A percentile compares a stretch with the other conserved stretches of the same genome.
Conservation (phyloP, 1,140 invertebrate genomes). For the Augochlora pura region DNA sequence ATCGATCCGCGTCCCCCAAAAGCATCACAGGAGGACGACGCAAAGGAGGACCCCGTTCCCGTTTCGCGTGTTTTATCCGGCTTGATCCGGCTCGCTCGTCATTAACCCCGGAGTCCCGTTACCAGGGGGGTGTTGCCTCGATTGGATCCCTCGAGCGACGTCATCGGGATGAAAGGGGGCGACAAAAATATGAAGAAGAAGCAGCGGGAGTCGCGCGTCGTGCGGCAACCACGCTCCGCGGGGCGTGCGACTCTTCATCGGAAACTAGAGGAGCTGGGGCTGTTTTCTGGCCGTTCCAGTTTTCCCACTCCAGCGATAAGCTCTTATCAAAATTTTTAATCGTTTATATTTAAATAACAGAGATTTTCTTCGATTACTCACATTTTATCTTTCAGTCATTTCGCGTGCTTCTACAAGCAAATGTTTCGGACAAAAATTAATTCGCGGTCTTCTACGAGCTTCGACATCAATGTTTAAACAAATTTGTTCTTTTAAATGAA, state of each 20-base stretch:
- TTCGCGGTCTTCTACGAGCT: too few species aligned
- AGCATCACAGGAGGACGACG: background rate
- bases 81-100: constrained; percentile 22
- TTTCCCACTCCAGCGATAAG: too few species aligned
- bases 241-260: constrained; percentile 31
- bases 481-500: too few species aligned
- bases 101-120: constrained; percentile 36
- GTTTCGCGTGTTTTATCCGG: constrained; percentile 41
- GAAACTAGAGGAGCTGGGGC: constrained; percentile 15
- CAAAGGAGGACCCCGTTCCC: background rate
- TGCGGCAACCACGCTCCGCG: background rate
- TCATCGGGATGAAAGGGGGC: constrained; percentile 48
- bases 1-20: background rate
- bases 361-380: too few species aligned
- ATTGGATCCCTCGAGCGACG: constrained; percentile 40
- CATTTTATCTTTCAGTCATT: too few species aligned
- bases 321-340: too few species aligned
- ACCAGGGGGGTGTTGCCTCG: constrained; percentile 22
- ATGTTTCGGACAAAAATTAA: too few species aligned
- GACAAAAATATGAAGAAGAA: constrained; percentile 22
- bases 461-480: too few species aligned
- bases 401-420: too few species aligned
- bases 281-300: background rate
- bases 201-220: background rate
- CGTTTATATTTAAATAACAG: too few species aligned